Percentiles rank a stretch among this genome's conserved stretches.
phyloP scores from a whole-genome alignment of 2,797 vertebrate genomes.

The Etheostoma perlongum region DNA sequence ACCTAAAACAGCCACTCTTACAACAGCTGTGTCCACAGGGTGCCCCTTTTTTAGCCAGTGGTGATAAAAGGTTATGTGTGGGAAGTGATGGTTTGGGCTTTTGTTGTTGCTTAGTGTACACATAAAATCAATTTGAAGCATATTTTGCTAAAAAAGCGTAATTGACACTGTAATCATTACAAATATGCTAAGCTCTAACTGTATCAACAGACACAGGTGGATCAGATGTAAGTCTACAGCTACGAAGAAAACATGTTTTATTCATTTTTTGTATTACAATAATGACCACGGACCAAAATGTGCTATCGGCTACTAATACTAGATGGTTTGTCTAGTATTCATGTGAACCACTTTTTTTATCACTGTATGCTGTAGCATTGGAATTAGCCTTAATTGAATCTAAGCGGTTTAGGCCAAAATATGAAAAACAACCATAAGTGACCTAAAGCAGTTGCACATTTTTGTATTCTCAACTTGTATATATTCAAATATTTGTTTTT shows the following conservation, averaged over 20 bases:
- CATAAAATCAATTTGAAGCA: slow-evolving; percentile 10
- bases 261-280: too few relatives aligned
- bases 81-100: slow-evolving; percentile 20
- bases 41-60: slow-evolving; percentile 1
- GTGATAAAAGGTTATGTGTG: slow-evolving; percentile 24
- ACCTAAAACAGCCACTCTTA: slow-evolving; percentile 23
- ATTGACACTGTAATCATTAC: neutral
- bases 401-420: neutral
- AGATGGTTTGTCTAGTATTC: neutral
- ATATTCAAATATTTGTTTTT: too few relatives aligned
- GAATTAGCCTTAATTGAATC: neutral
- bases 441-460: too few relatives aligned
- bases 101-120: slow-evolving; percentile 57
- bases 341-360: neutral
- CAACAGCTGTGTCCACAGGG: slow-evolving; percentile 28
- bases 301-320: neutral
- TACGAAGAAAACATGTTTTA: too few relatives aligned
- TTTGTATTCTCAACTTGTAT: too few relatives aligned
- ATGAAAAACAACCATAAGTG: neutral
- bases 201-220: neutral
- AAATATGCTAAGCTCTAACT: neutral
- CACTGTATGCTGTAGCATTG: neutral
- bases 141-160: slow-evolving; percentile 11
- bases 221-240: neutral
- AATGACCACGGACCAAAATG: neutral